Percentiles rank a stretch among this genome's conserved stretches.
phyloP scores from a whole-genome alignment of 1,140 invertebrate genomes.

The Drosophila carrolli region DNA sequence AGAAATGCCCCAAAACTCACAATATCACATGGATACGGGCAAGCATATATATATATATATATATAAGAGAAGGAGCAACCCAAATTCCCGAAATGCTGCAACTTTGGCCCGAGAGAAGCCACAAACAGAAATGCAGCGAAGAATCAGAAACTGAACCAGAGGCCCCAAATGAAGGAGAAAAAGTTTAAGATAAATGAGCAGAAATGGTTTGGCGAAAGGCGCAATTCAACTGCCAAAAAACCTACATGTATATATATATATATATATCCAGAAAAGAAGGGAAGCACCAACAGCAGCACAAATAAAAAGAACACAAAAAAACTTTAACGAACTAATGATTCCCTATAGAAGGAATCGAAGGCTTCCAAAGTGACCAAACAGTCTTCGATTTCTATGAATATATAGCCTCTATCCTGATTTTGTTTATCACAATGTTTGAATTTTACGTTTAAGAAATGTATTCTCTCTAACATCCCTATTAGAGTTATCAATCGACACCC shows the following conservation, averaged over 20 bases:
- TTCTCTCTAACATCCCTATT: not conserved
- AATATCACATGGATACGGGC: constrained; percentile 11
- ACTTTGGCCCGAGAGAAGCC: constrained; percentile 58
- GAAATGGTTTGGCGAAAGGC: constrained; percentile 80
- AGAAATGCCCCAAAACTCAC: constrained; percentile 35
- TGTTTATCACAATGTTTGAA: too few relatives aligned
- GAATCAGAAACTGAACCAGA: constrained; percentile 31
- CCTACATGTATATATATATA: not conserved
- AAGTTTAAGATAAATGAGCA: constrained; percentile 79
- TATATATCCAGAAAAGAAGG: constrained; percentile 12
- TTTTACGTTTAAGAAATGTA: too few relatives aligned
- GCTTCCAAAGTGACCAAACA: too few relatives aligned
- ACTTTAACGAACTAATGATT: constrained; percentile 3
- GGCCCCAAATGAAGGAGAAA: constrained; percentile 70
- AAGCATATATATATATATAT: constrained; percentile 5
- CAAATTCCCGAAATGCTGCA: constrained; percentile 79
- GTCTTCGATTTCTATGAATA: too few relatives aligned
- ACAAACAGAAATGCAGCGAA: constrained; percentile 21
- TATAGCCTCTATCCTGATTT: too few relatives aligned
- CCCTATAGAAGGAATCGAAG: not conserved
- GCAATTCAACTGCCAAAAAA: constrained; percentile 77
- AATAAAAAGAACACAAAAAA: constrained; percentile 43
- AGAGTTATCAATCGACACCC: not conserved
- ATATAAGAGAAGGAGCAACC: constrained; percentile 71
- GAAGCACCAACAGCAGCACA: constrained; percentile 13